These are phyloP conservation scores for Homarus americanus DNA, from an alignment of 1,140 invertebrate genomes.

Conservation along the genomic window DNA sequence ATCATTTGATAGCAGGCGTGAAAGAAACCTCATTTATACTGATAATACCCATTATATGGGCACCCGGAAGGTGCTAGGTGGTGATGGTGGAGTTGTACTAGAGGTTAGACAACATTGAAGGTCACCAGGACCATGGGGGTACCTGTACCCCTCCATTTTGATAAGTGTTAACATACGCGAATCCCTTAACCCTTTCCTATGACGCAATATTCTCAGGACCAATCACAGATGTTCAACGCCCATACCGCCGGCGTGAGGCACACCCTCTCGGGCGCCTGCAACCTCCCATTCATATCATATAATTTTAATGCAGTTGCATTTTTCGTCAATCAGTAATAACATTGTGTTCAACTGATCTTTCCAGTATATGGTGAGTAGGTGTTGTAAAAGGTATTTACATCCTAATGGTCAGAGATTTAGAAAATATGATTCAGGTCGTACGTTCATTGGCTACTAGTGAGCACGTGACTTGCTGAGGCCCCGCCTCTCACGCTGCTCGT, in stretches of 20 bases:
- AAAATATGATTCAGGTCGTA: background rate
- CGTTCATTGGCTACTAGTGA: background rate
- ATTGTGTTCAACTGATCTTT: too few species aligned
- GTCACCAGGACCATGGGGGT: background rate
- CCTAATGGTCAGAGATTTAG: background rate
- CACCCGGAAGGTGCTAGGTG: background rate
- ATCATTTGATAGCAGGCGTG: background rate
- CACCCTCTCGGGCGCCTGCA: background rate
- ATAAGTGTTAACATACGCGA: constrained; percentile 28
- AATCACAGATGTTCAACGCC: constrained; percentile 32
- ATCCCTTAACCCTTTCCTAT: constrained; percentile 35
- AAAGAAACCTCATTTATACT: background rate
- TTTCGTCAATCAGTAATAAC: background rate
- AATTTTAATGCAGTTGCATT: background rate
- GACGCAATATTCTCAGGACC: constrained; percentile 13
- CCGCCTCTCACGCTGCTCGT: background rate
- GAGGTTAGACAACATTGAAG: background rate
- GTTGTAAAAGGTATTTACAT: background rate
- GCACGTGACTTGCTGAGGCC: background rate
- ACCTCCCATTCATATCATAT: background rate
- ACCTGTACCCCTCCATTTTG: constrained; percentile 24
- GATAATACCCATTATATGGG: background rate
- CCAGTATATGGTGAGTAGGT: background rate
- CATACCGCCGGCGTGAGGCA: constrained; percentile 19
- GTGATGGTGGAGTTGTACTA: background rate